phyloP scores from a whole-genome alignment of 2,113 vertebrate species.

The Xiphophorus maculatus region DNA sequence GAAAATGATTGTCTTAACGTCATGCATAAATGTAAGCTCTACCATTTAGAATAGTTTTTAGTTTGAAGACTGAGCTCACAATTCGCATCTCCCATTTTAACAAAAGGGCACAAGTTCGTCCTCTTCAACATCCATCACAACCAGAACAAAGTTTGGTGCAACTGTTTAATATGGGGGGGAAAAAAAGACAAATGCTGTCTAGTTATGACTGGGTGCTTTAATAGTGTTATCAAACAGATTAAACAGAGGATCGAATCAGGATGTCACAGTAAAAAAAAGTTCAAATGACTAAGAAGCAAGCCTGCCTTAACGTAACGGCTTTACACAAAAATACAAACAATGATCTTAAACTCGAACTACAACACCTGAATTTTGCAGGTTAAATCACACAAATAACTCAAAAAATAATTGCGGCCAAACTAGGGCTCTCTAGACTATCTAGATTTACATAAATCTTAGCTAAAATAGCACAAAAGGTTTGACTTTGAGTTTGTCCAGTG shows the following conservation, averaged over 20 bases:
- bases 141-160: background rate
- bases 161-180: accelerated
- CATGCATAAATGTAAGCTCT: background rate
- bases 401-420: background rate
- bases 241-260: background rate
- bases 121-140: background rate
- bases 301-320: background rate
- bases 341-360: background rate
- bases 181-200: background rate
- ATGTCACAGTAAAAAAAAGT: background rate
- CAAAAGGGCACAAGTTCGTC: background rate
- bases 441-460: background rate
- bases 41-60: too few species aligned
- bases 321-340: background rate
- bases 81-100: background rate
- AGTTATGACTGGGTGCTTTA: background rate
- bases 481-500: background rate
- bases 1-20: background rate
- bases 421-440: background rate
- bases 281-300: background rate
- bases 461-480: background rate
- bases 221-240: background rate
- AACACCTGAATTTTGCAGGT: background rate
- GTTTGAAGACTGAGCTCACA: background rate
- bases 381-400: background rate